These are phyloP conservation scores for Manacus vitellinus DNA, from an alignment of 2,113 vertebrate genomes.

Conservation along the genomic window DNA sequence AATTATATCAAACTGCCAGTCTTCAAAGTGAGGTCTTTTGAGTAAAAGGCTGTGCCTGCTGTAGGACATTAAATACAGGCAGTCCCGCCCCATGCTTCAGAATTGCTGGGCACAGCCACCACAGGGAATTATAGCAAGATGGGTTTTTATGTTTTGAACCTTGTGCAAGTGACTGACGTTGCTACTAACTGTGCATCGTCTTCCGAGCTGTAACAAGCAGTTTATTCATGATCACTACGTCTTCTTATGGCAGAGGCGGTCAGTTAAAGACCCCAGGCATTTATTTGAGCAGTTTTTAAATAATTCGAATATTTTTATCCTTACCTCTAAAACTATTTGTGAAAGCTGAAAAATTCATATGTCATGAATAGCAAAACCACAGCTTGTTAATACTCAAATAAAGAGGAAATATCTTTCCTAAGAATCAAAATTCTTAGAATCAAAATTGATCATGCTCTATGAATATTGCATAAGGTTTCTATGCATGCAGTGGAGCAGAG, in stretches of 20 bases:
- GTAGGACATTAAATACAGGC: neutral
- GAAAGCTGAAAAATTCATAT: neutral
- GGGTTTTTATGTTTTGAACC: neutral
- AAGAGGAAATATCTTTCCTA: neutral
- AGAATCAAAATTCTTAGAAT: slow-evolving; percentile 2
- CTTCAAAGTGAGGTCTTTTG: neutral
- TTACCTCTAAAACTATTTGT: neutral
- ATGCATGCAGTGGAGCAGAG: neutral
- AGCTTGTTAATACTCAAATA: slow-evolving; percentile 8
- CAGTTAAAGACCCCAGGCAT: neutral
- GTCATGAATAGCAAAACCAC: neutral
- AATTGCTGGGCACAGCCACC: neutral
- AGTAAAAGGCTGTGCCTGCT: neutral
- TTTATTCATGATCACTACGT: neutral
- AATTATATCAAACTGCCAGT: neutral
- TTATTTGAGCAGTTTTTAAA: neutral
- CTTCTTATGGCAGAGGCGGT: neutral
- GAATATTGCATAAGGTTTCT: slow-evolving; percentile 12
- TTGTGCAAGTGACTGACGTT: neutral
- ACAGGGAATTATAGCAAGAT: neutral
- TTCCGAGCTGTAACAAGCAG: neutral
- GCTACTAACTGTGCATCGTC: neutral
- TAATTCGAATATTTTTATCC: neutral
- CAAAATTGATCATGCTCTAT: neutral
- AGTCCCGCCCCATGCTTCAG: neutral